Base-by-base conservation (phyloP, 2,888 invertebrate genomes). In the Campoplex capitator region DNA sequence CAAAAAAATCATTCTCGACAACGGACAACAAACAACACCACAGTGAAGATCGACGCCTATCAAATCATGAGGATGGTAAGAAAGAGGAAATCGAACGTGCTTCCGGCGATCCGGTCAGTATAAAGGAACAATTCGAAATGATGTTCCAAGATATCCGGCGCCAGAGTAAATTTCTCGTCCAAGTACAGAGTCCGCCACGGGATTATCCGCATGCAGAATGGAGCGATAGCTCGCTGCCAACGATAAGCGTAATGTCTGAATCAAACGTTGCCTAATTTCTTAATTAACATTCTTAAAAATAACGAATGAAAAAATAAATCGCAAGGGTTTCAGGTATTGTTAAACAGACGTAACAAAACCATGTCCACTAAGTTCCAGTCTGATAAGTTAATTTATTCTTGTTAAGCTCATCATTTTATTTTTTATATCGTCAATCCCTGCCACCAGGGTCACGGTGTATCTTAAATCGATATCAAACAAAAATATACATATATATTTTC, bases 161-260 rank as follows among this genome's bases (percentile, higher is more conserved):
- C 48, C 91, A 91, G 82, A 91, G 89, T 84, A 88, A 89, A 77
- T 88, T 91, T 80, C 89, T 91, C 42, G 89, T 93, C 23, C 89
- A 88, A 48, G 80, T 91, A 45, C 92, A 92, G 18, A 92, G 92
- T 70, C 92, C 93, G 11, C 90, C 91, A 28, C 90, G 91, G 32
- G 85, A 91, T 76, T 93, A 87, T 90, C 92, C 92, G 11, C 86
- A 88, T 82, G 90, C 92, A 11, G 91, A 93, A 79, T 92, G 91
- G 91, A 93, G 90, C 75, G 92, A 93, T 28, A 93, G 90, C 74
- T 91, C 92, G 45, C 79, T 92, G 48, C 91, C 90, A 28, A 92
- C 92, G 48, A 90, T 93, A 71, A 92, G 91, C 87, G 90, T 88
- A 3, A 89, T 89, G 23, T 91, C 92, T 2, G 92, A 90, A 38